phyloP scores from a whole-genome alignment of 2,888 invertebrate species.

The Heterodera filipjevi region DNA sequence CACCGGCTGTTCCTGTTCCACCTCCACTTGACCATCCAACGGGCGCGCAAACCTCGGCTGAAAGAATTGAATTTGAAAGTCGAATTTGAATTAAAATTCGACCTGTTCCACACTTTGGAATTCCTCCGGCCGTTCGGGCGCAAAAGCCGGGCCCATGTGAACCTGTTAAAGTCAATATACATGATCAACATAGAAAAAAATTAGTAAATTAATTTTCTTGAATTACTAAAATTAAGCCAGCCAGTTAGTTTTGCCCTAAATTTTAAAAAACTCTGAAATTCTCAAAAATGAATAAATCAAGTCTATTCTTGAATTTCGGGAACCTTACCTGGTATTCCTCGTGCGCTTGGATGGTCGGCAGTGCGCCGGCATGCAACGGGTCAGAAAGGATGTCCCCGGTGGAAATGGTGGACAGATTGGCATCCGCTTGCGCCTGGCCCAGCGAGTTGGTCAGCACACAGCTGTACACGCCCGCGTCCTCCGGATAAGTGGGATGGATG shows the following conservation, averaged over 20 bases:
- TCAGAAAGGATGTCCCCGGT: constrained; percentile 70
- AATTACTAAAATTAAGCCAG: no score
- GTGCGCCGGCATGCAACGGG: constrained; percentile 85
- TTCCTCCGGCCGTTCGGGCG: constrained; percentile 62
- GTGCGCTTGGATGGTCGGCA: constrained; percentile 85
- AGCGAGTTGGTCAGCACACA: constrained; percentile 75
- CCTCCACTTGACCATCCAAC: constrained; percentile 54
- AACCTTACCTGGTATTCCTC: constrained; percentile 73
- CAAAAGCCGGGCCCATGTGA: constrained; percentile 63
- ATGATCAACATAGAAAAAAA: neutral
- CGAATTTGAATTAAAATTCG: neutral
- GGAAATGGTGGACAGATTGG: constrained; percentile 57
- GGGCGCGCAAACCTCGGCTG: constrained; percentile 56
- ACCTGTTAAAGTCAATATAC: constrained; percentile 29
- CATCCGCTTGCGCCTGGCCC: constrained; percentile 53
- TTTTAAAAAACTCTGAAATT: no score
- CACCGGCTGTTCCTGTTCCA: constrained; percentile 84
- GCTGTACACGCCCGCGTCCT: constrained; percentile 91
- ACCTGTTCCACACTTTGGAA: constrained; percentile 55
- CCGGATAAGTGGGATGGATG: constrained; percentile 72
- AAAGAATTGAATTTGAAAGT: neutral
- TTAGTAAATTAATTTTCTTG: no score
- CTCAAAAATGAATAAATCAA: no score
- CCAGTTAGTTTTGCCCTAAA: no score
- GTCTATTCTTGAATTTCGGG: neutral